These are phyloP conservation scores for Pterocles orientalis DNA, from an alignment of 2,113 vertebrate genomes.

Conservation along the genomic window DNA sequence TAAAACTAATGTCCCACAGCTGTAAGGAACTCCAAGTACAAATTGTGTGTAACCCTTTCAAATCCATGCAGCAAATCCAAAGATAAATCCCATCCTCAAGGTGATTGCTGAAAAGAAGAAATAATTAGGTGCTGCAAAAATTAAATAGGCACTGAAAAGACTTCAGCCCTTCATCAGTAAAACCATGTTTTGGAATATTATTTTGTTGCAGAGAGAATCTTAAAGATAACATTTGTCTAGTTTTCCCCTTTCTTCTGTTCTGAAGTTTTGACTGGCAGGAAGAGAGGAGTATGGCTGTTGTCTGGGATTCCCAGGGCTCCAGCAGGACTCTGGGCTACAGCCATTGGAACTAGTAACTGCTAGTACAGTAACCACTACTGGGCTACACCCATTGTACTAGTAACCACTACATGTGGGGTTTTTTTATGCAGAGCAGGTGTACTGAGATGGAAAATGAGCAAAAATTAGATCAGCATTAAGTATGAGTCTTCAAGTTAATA, in stretches of 20 bases:
- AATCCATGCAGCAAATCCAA: neutral
- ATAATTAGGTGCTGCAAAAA: neutral
- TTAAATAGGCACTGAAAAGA: neutral
- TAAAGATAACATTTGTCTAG: neutral
- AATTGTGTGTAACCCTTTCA: neutral
- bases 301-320: neutral
- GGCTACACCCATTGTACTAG: neutral
- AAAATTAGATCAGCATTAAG: neutral
- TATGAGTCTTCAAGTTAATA: neutral
- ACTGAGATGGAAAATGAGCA: neutral
- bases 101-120: neutral
- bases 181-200: neutral
- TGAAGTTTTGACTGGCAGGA: neutral
- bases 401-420: fast-evolving
- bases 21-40: neutral
- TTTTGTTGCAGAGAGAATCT: neutral
- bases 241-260: neutral
- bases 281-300: neutral
- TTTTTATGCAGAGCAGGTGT: neutral
- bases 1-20: neutral
- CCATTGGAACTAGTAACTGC: neutral
- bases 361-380: neutral
- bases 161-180: neutral
- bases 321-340: neutral
- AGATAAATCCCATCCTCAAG: neutral